Conservation (phyloP, 2,113 vertebrate species). For the Tiliqua scincoides region DNA sequence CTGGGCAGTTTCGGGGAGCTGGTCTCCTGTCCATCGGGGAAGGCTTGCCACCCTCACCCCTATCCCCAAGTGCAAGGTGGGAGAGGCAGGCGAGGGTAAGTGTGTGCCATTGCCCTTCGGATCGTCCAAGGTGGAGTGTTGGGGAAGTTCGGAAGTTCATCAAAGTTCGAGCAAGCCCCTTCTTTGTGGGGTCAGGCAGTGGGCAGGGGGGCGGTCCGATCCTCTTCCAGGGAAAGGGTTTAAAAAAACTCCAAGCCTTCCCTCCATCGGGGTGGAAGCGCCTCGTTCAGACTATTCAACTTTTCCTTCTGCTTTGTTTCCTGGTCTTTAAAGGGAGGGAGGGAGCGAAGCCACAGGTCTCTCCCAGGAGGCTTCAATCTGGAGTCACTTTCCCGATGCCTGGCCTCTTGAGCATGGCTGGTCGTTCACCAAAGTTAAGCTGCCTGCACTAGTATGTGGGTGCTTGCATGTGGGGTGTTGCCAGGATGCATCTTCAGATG, state of each 20-base stretch:
- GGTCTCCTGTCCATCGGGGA: background rate
- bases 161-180: background rate
- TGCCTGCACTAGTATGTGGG: background rate
- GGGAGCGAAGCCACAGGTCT: background rate
- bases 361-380: background rate
- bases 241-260: no score
- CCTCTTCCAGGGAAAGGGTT: background rate
- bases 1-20: background rate
- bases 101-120: background rate
- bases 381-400: background rate
- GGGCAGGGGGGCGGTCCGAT: background rate
- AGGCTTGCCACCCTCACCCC: background rate
- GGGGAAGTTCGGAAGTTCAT: background rate
- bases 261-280: background rate
- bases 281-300: background rate
- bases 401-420: background rate
- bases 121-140: background rate
- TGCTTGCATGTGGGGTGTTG: background rate
- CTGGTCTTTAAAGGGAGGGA: background rate
- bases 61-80: no score
- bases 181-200: background rate
- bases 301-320: background rate
- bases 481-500: background rate
- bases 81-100: background rate
- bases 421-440: background rate